Percentiles rank a stretch among this genome's conserved stretches.
Evolutionary conservation across 2,888 invertebrate species (phyloP).

Genomic region (Lasius fuliginosus): DNA sequence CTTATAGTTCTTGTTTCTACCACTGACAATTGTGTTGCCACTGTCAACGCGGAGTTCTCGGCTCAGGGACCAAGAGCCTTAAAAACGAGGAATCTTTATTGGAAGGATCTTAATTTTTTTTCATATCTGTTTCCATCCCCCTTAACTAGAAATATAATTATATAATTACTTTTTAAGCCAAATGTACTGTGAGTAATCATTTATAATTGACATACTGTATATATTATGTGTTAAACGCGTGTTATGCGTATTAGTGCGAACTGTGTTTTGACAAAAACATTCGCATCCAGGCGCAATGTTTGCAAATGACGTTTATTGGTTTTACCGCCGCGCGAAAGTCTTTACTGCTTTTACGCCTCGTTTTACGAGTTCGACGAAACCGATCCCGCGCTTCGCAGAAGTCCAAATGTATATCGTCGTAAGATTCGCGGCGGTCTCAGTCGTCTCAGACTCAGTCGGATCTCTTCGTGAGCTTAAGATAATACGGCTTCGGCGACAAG

Average conservation of each 20-base stretch:
- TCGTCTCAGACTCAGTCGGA: constrained; percentile 11
- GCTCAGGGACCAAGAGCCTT: no score
- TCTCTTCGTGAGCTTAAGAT: constrained; percentile 76
- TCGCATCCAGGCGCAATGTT: background rate
- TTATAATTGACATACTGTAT: background rate
- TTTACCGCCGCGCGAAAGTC: constrained; percentile 66
- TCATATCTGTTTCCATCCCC: background rate
- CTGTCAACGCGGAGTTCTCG: no score
- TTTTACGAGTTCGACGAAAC: constrained; percentile 73
- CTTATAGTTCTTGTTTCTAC: no score
- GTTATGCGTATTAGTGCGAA: background rate
- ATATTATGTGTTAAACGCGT: background rate
- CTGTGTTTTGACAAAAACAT: background rate
- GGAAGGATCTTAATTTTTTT: background rate
- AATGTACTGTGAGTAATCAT: background rate
- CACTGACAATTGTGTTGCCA: no score
- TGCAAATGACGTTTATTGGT: constrained; percentile 69
- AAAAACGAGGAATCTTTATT: background rate
- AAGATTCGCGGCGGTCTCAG: constrained; percentile 45
- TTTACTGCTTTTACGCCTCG: constrained; percentile 57
- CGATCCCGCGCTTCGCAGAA: constrained; percentile 67
- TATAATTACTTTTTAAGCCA: background rate
- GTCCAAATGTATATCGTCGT: constrained; percentile 70
- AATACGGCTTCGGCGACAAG: constrained; percentile 88
- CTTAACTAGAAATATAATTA: background rate